phyloP scores from a whole-genome alignment of 1,140 invertebrate species.

The Mylabris phalerata region DNA sequence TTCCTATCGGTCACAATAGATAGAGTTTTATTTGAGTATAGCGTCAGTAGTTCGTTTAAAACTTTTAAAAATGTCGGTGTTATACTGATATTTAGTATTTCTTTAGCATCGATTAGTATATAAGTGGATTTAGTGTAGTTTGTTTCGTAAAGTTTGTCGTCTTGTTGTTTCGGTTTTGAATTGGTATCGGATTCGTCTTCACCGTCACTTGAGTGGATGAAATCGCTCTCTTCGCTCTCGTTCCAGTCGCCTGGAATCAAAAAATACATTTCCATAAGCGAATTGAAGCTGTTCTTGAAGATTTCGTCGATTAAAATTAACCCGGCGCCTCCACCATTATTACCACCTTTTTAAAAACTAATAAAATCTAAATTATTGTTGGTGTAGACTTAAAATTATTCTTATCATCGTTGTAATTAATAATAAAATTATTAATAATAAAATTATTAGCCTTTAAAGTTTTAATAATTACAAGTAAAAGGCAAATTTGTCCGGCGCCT shows the following conservation, averaged over 20 bases:
- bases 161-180: slow-evolving; percentile 29
- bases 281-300: no score
- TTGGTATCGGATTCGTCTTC: slow-evolving; percentile 46
- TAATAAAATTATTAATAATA: no score
- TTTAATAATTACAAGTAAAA: no score
- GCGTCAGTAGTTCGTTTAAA: slow-evolving; percentile 52
- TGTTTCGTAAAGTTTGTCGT: slow-evolving; percentile 35
- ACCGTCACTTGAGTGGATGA: slow-evolving; percentile 60
- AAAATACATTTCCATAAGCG: no score
- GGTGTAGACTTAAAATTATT: no score
- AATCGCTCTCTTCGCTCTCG: slow-evolving; percentile 64
- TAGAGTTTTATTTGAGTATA: slow-evolving; percentile 46
- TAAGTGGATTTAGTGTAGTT: slow-evolving; percentile 48
- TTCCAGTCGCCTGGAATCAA: slow-evolving; percentile 56
- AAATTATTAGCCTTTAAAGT: no score
- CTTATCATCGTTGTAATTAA: no score
- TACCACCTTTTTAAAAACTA: no score
- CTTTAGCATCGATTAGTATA: slow-evolving; percentile 61
- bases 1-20: slow-evolving; percentile 34
- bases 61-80: slow-evolving; percentile 55
- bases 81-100: slow-evolving; percentile 63
- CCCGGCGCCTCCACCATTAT: not conserved
- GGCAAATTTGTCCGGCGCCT: not conserved
- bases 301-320: no score
- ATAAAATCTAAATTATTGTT: no score